These are phyloP conservation scores for Plodia interpunctella DNA, from an alignment of 1,140 invertebrate species.

Conservation along the genomic window DNA sequence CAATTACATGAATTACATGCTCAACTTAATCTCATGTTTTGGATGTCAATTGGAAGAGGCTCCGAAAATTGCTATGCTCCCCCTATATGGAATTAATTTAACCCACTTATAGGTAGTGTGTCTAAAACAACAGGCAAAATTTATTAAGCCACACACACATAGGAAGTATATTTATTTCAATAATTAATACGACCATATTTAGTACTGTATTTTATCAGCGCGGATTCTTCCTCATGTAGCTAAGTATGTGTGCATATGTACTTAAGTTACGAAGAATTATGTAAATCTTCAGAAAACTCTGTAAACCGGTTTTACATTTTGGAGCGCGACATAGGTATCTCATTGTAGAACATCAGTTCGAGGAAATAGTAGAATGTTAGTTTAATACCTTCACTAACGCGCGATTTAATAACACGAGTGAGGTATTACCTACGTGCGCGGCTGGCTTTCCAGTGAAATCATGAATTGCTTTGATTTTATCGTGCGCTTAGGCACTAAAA, in stretches of 20 bases:
- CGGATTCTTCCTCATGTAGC: neutral
- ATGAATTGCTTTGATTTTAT: neutral
- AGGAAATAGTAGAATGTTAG: neutral
- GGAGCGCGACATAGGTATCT: neutral
- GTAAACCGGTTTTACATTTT: slow-evolving; percentile 5
- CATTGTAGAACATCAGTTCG: neutral
- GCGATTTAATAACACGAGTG: neutral
- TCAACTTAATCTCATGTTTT: too few species aligned
- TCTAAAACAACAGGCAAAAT: too few species aligned
- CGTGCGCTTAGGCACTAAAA: slow-evolving; percentile 4
- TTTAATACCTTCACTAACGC: neutral
- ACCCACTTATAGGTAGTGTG: too few species aligned
- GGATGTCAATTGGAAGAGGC: neutral
- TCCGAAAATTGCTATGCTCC: neutral
- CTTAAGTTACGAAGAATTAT: neutral
- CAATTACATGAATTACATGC: neutral
- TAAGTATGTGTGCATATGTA: neutral
- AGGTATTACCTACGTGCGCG: neutral
- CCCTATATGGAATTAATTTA: too few species aligned
- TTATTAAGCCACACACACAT: too few species aligned
- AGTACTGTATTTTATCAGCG: too few species aligned
- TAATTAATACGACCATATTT: too few species aligned
- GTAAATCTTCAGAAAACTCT: neutral
- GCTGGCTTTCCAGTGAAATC: neutral
- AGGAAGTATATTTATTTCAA: too few species aligned